A percentile compares a stretch with the other conserved stretches of the same genome.
Conservation (phyloP, 2,888 invertebrate species). For the Piscicola geometra region DNA sequence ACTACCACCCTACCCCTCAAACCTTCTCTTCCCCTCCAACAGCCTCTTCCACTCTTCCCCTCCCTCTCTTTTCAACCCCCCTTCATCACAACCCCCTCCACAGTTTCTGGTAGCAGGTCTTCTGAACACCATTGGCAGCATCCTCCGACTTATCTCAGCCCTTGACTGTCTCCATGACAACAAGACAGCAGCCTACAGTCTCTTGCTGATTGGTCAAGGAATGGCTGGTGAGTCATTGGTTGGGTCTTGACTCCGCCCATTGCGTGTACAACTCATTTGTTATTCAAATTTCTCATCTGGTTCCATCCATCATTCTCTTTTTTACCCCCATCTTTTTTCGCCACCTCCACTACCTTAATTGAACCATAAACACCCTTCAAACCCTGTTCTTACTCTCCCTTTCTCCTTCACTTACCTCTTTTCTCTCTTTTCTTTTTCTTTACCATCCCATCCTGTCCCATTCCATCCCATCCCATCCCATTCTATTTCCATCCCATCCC, state of each 20-base stretch:
- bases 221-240: constrained; percentile 56
- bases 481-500: not conserved
- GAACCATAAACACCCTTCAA: too few species aligned
- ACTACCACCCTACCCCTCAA: too few species aligned
- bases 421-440: too few species aligned
- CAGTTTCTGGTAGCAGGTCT: constrained; percentile 56
- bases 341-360: too few species aligned
- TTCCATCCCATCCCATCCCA: not conserved
- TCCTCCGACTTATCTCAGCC: constrained; percentile 54
- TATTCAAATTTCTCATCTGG: too few species aligned
- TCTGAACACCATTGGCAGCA: constrained; percentile 56
- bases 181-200: constrained; percentile 44
- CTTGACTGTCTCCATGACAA: constrained; percentile 46
- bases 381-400: not conserved
- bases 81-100: not conserved
- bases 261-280: too few species aligned
- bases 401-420: not conserved
- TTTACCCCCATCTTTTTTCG: too few species aligned
- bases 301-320: too few species aligned
- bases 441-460: not conserved
- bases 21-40: not conserved
- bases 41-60: too few species aligned
- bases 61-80: not conserved
- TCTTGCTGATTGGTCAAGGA: constrained; percentile 55
- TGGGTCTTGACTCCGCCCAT: constrained; percentile 45